These are phyloP conservation scores for Microctonus hyperodae DNA, from an alignment of 2,888 invertebrate genomes.

Conservation along the genomic window DNA sequence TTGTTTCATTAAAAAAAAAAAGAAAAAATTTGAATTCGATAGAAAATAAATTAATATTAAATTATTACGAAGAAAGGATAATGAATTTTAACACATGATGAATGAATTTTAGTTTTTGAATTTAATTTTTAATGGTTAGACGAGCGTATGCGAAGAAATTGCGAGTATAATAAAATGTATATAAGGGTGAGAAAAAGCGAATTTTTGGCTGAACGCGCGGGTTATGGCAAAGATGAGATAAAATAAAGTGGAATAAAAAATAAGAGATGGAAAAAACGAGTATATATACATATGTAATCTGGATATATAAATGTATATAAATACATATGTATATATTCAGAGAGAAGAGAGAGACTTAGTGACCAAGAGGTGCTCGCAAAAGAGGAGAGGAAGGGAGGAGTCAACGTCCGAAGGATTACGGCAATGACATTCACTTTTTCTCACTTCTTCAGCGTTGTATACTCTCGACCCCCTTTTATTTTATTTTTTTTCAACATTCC, in stretches of 20 bases:
- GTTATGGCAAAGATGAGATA: neutral
- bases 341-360: constrained; percentile 35
- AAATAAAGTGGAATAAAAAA: neutral
- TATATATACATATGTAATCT: neutral
- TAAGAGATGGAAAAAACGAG: neutral
- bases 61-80: too few relatives aligned
- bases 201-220: neutral
- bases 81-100: too few relatives aligned
- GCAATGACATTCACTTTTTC: constrained; percentile 64
- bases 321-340: neutral
- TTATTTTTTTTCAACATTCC: constrained; percentile 38
- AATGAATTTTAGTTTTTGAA: too few relatives aligned
- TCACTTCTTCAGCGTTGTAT: constrained; percentile 44
- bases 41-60: too few relatives aligned
- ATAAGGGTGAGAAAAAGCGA: too few relatives aligned
- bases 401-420: constrained; percentile 63
- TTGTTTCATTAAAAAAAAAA: too few relatives aligned
- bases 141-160: too few relatives aligned
- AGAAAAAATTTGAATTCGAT: too few relatives aligned
- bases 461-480: constrained; percentile 44
- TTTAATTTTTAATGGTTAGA: too few relatives aligned
- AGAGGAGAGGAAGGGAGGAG: constrained; percentile 50
- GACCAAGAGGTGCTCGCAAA: constrained; percentile 26
- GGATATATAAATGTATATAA: neutral
- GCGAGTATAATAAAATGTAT: too few relatives aligned